These are phyloP conservation scores for Halictus quadricinctus DNA, from an alignment of 2,888 invertebrate genomes.

Conservation along the genomic window DNA sequence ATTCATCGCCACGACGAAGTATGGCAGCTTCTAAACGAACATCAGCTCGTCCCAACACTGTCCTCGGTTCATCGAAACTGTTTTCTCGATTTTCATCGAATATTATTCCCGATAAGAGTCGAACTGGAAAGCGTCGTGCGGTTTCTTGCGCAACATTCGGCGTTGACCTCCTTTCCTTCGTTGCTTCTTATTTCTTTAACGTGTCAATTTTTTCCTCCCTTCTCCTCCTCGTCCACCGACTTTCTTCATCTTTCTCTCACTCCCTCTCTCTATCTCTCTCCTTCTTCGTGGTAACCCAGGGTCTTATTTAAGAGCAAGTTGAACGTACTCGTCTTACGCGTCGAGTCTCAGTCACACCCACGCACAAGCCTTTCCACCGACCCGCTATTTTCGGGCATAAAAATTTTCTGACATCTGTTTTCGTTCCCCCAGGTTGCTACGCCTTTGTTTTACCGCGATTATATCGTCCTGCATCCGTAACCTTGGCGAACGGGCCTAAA, in stretches of 20 bases:
- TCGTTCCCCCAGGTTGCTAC: neutral
- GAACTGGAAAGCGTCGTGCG: slow-evolving; percentile 32
- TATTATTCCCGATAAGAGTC: slow-evolving; percentile 20
- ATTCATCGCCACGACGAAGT: neutral
- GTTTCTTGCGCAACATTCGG: slow-evolving; percentile 52
- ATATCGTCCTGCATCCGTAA: neutral
- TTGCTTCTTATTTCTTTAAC: slow-evolving; percentile 42
- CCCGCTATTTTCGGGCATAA: slow-evolving; percentile 45
- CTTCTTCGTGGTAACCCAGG: slow-evolving; percentile 17
- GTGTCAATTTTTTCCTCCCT: slow-evolving; percentile 30
- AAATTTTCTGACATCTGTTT: slow-evolving; percentile 28
- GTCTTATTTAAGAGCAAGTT: slow-evolving; percentile 64
- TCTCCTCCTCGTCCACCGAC: neutral
- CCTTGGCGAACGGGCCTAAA: neutral
- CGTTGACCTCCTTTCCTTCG: slow-evolving; percentile 60
- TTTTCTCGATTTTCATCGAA: neutral
- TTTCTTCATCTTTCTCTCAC: neutral
- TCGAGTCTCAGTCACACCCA: slow-evolving; percentile 40
- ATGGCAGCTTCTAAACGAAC: neutral
- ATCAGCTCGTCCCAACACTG: neutral
- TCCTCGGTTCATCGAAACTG: neutral
- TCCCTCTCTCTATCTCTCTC: neutral
- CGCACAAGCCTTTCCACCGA: slow-evolving; percentile 15
- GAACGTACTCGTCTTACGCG: slow-evolving; percentile 50
- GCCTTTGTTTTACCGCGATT: slow-evolving; percentile 2